Evolutionary conservation across 2,888 invertebrate genomes (phyloP).

Genomic region (Nomada flava): DNA sequence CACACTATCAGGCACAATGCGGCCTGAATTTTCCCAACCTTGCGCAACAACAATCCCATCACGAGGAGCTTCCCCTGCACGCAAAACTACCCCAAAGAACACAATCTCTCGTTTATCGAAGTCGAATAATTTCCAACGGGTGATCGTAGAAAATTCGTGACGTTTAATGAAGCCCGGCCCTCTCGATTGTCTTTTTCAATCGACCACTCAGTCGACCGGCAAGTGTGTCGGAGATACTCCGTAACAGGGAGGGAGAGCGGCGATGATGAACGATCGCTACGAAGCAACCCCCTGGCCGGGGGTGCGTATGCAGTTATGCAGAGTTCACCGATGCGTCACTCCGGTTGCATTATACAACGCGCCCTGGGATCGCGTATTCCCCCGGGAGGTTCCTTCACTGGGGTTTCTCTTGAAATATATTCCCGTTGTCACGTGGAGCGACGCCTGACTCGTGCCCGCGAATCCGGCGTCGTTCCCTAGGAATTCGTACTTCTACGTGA

Average conservation of each 20-base stretch:
- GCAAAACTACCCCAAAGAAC: background rate
- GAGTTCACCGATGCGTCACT: constrained; percentile 78
- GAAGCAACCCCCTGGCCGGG: constrained; percentile 66
- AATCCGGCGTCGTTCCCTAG: constrained; percentile 32
- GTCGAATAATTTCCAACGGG: constrained; percentile 1
- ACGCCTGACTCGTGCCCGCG: constrained; percentile 52
- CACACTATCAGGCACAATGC: too few species aligned
- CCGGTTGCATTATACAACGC: constrained; percentile 74
- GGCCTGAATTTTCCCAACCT: too few species aligned
- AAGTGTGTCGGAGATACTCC: constrained; percentile 42
- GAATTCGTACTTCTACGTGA: constrained; percentile 26
- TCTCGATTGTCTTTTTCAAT: constrained; percentile 57
- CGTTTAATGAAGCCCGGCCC: constrained; percentile 49
- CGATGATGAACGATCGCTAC: constrained; percentile 76
- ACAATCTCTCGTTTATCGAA: background rate
- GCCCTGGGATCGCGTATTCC: constrained; percentile 70
- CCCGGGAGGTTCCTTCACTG: constrained; percentile 67
- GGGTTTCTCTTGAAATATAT: constrained; percentile 65
- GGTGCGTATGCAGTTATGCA: constrained; percentile 78
- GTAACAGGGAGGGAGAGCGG: constrained; percentile 15
- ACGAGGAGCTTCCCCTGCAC: too few species aligned
- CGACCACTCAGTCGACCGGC: constrained; percentile 43
- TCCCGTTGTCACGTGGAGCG: constrained; percentile 57
- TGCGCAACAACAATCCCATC: too few species aligned
- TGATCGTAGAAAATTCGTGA: constrained; percentile 39